Base-by-base conservation (phyloP, 2,113 vertebrate species). In the Syngnathoides biaculeatus region DNA sequence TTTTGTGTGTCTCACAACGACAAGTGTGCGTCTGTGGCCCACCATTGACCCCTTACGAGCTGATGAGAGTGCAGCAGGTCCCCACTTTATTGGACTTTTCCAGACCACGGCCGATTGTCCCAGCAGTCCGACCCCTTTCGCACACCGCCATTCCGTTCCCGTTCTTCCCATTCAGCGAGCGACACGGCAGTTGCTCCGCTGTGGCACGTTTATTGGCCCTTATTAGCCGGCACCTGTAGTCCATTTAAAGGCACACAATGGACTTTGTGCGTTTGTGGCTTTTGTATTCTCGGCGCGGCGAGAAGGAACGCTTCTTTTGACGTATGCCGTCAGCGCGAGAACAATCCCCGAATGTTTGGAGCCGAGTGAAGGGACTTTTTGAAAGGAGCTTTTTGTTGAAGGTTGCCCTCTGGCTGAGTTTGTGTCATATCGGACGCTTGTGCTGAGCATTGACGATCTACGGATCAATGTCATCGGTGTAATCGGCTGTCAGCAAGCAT, bases 211-310 rank as follows among this genome's bases (percentile, higher is more conserved):
- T 86, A 87, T 84, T 79, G 78, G 75, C 84, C 84, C 78, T 81
- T 68, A 82, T 86, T 85, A 74, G 73, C 79, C 63, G 26, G 64
- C 84, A 86, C 87, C 83, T 89, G 87, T 81, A 80, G 76, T 74
- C 76, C 62, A 71, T 80, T 80, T 80, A 75, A 62, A 27, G 42
- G 59, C 43, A 20, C 6, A 48, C 66, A 65, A 75, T 64, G 56
- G 53, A 50, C 8, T 8, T 64, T 60, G 35, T 15, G 2, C 14
- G 39, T 57, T 26, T 30, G 55, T 57, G 74, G 60, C 69, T 84
- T 84, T 64, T 67, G 64, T 66, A 65, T 60, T 61, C 58, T 67
- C 56, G 4, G 30, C 13, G 56, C 13, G 26, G 58, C 42, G 66
- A 80, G 55, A 79, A 79, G 15, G 50, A 67, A 35, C 64, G n/a